phyloP scores from a whole-genome alignment of 37 sponge, comb jelly and placozoan genomes.

The Haliclona indistincta region DNA sequence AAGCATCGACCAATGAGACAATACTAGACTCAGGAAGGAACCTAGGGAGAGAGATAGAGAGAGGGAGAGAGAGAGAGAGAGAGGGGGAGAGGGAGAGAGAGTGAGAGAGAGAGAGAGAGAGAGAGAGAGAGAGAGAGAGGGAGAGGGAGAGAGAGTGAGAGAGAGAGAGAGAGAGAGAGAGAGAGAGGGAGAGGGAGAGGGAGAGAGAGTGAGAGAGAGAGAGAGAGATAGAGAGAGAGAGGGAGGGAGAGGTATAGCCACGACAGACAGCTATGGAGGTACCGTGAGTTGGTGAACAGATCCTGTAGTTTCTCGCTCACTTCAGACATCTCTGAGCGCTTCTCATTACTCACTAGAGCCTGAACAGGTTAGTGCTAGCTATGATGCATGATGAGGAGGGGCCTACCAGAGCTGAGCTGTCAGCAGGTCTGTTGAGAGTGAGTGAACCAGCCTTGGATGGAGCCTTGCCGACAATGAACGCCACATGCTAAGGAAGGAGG shows the following conservation, averaged over 20 bases:
- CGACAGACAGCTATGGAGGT: neutral
- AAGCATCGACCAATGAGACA: slow-evolving; percentile 52
- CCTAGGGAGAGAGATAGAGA: neutral
- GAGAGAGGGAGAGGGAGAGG: neutral
- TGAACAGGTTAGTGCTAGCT: neutral
- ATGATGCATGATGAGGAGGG: neutral
- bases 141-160: neutral
- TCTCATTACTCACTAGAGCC: slow-evolving; percentile 36
- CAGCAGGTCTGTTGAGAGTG: slow-evolving; percentile 1
- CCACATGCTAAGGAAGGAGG: neutral
- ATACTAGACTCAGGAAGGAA: slow-evolving; percentile 49
- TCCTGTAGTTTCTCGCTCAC: slow-evolving; percentile 20
- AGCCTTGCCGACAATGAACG: neutral
- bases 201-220: neutral
- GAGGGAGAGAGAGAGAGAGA: neutral
- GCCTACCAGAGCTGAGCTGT: slow-evolving; percentile 48
- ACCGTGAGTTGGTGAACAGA: slow-evolving; percentile 38
- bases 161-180: neutral
- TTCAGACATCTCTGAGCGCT: slow-evolving; percentile 31
- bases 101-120: neutral
- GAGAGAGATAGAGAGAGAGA: too few species aligned
- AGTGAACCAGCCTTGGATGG: neutral
- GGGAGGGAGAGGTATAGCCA: neutral
- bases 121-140: neutral
- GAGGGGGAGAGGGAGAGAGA: neutral